Percentiles rank a stretch among this genome's conserved stretches.
phyloP scores from a whole-genome alignment of 2,888 invertebrate species.

The Caenorhabditis plicata region DNA sequence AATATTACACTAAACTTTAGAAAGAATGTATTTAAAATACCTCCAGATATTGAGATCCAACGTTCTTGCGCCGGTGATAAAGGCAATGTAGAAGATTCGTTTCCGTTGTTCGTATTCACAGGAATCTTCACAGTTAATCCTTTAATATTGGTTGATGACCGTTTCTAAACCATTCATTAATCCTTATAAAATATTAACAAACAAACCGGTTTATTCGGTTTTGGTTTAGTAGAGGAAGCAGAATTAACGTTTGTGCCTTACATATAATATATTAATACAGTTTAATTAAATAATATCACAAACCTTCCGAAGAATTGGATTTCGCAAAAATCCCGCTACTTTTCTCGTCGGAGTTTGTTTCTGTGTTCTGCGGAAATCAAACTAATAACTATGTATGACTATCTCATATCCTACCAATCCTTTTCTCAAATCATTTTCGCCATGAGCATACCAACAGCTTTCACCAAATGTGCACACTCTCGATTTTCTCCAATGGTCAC shows the following conservation, averaged over 20 bases:
- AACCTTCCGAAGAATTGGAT: background rate
- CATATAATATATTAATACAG: no score
- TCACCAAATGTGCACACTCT: slow-evolving; percentile 27
- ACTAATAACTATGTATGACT: background rate
- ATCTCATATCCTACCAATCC: background rate
- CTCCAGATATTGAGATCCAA: slow-evolving; percentile 31
- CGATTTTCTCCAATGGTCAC: slow-evolving; percentile 29
- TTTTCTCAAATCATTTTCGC: slow-evolving; percentile 24
- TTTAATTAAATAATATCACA: no score
- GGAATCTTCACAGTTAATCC: slow-evolving; percentile 28
- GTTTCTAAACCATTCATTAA: slow-evolving; percentile 7
- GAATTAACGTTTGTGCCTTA: no score
- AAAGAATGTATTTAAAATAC: no score
- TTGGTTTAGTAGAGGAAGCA: background rate
- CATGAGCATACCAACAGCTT: slow-evolving; percentile 33
- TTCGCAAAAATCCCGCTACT: background rate
- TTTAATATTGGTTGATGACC: slow-evolving; percentile 23
- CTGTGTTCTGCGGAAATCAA: background rate
- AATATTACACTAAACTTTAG: no score
- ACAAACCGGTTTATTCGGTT: background rate
- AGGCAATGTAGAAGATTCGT: slow-evolving; percentile 7
- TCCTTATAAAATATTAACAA: no score
- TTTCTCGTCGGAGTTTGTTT: background rate
- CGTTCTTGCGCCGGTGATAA: slow-evolving; percentile 30
- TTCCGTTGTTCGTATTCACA: slow-evolving; percentile 7